Evolutionary conservation across 1,140 invertebrate species (phyloP), one percentile per base, ranked within the genome.

Genomic region (Phymorhynchus buccinoides): DNA sequence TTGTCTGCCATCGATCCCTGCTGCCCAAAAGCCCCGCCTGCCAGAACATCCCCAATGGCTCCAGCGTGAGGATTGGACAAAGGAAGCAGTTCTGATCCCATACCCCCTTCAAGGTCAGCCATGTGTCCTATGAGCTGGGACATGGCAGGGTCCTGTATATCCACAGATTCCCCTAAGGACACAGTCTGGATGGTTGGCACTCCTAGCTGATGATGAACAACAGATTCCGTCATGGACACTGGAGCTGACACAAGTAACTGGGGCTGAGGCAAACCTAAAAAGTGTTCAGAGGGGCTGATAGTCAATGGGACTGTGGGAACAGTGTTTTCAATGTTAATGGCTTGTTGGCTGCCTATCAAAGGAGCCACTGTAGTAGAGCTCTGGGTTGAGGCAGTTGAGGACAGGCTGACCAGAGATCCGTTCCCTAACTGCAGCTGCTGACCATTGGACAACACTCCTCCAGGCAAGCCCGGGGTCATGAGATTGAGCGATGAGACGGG

Each of bases 401-500:
- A 12, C 22, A 83, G 27, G 62, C 66, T 71, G 39, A 83, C 81
- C 18, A 68, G 32, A 30, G 62, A 39, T 30, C 66, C 62, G 7
- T 62, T 16, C 9, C 81, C 81, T 35, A 83, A 44, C 56, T 68
- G 81, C 37, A 83, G 48, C 39, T 83, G 81, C 39, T 83, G 81
- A 71, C 81, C 81, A 35, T 83, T 83, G 22, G 81, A 83, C 81
- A 83, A 41, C 27, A 83, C 81, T 22, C 81, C 81, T 18, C 81
- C 81, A n/a, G 81, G 81, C 81, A 83, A 62, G 14, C 81, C 81
- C 14, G 81, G 81, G 0, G 81, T 83, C 81, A 83, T 83, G 37
- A 41, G 77, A 62, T 18, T 83, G 81, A 83, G 41, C 1, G 81
- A 71, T 56, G 62, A n/a, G 1, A 56, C 44, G 32, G 27, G 71